Percentiles rank a stretch among this genome's conserved stretches.
Evolutionary conservation across 2,888 invertebrate genomes (phyloP).

Genomic region (Sturmia bella): DNA sequence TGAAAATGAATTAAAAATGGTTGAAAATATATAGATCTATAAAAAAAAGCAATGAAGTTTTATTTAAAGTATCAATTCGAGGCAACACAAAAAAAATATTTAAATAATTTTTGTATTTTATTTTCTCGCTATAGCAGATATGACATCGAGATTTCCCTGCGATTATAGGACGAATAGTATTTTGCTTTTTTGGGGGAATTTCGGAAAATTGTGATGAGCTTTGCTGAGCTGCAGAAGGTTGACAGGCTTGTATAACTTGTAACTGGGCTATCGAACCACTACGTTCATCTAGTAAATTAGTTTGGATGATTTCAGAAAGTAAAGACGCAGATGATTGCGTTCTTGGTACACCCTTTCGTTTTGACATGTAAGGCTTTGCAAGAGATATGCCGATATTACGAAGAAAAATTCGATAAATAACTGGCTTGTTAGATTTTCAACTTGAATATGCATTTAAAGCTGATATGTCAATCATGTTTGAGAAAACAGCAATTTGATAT

Average conservation of each 20-base stretch:
- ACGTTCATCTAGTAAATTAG: background rate
- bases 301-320: constrained; percentile 9
- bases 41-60: too few species aligned
- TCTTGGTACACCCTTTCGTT: constrained; percentile 10
- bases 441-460: too few species aligned
- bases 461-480: too few species aligned
- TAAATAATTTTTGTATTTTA: constrained; percentile 22
- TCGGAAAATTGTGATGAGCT: background rate
- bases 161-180: constrained; percentile 16
- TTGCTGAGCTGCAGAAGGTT: background rate
- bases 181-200: background rate
- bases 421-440: too few species aligned
- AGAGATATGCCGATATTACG: too few species aligned
- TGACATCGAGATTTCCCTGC: constrained; percentile 18
- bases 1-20: too few species aligned
- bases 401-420: too few species aligned
- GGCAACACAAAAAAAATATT: too few species aligned
- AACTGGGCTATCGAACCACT: background rate
- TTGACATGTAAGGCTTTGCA: constrained; percentile 7
- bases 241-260: background rate
- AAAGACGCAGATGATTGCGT: background rate
- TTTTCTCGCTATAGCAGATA: constrained; percentile 1
- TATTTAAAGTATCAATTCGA: too few species aligned
- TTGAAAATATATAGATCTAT: too few species aligned
- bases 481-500: too few species aligned